Evolutionary conservation across 1,140 invertebrate species (phyloP), one percentile per base, ranked within the genome.

Genomic region (Pseudomyrmex sp.): DNA sequence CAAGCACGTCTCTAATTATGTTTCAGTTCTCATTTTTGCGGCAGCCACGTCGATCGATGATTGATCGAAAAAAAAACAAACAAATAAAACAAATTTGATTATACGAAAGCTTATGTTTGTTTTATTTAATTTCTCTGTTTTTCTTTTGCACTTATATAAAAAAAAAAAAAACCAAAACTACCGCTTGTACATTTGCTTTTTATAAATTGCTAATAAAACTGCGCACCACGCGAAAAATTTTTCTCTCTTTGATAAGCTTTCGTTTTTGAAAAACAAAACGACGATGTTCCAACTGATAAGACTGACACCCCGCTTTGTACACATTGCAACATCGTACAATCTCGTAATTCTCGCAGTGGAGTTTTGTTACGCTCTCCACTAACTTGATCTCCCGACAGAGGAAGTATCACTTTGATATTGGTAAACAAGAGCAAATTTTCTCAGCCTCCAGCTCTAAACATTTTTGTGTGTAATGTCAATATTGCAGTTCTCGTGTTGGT

Each of bases 401-500:
- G 35, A 80, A 80, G 46, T 80, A 80, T 80, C 18, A 72, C 9
- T 50, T 80, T 15, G 7, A 13, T 23, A 77, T 54, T 62, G n/a
- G 7, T 35, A 23, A 62, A 62, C 26, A 12, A 66, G 20, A 18
- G 18, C 1, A 20, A 52, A 1, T 52, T 52, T 46, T 65, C 35
- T 35, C 10, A 12, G 2, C n/a, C 7, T 50, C 35, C 0, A 52
- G 44, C 23, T 44, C 15, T 12, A 3, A 50, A 82, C 15, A 23
- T 2, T 70, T 46, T 13, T 7, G 0, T 50, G 18, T 18, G 18
- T 50, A 44, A 80, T 26, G 0, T 26, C 26, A n/a, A 7, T 18
- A 35, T 89, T 95, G 5, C 95, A 99, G 98, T 99, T 93, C 94
- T 99, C 86, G 98, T 99, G 15, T 94, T 99, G 90, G 97, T 99